These are phyloP conservation scores for Amyelois transitella DNA, from an alignment of 1,140 invertebrate genomes.

Conservation along the genomic window DNA sequence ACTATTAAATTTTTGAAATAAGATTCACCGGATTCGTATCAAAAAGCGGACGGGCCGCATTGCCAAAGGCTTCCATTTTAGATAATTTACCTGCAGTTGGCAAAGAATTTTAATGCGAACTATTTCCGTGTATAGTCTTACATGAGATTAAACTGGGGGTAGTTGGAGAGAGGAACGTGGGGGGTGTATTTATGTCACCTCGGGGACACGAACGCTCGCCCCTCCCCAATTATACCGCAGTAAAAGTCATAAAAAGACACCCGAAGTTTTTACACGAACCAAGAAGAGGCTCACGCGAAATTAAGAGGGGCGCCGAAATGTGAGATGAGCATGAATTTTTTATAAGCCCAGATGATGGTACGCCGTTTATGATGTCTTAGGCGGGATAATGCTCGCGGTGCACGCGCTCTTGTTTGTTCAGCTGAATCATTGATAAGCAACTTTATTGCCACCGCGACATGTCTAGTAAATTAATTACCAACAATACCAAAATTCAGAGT, in stretches of 20 bases:
- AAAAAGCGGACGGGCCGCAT: not conserved
- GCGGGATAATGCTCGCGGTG: constrained; percentile 59
- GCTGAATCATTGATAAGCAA: constrained; percentile 65
- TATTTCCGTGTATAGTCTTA: constrained; percentile 58
- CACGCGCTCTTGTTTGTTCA: constrained; percentile 54
- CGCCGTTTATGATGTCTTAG: constrained; percentile 71
- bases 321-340: constrained; percentile 74
- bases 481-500: not conserved
- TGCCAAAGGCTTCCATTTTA: constrained; percentile 8
- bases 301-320: constrained; percentile 74
- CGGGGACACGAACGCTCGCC: constrained; percentile 65
- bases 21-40: not conserved
- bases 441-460: constrained; percentile 52
- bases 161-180: constrained; percentile 47
- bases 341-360: constrained; percentile 72
- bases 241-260: constrained; percentile 74
- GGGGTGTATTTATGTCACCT: constrained; percentile 73
- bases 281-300: constrained; percentile 70
- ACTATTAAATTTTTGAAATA: not conserved
- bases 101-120: constrained; percentile 49
- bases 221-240: constrained; percentile 74
- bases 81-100: constrained; percentile 30
- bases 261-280: constrained; percentile 73
- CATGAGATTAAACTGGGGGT: constrained; percentile 65
- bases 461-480: constrained; percentile 67